phyloP scores from a whole-genome alignment of 2,797 vertebrate species.

The Sebastes minor region DNA sequence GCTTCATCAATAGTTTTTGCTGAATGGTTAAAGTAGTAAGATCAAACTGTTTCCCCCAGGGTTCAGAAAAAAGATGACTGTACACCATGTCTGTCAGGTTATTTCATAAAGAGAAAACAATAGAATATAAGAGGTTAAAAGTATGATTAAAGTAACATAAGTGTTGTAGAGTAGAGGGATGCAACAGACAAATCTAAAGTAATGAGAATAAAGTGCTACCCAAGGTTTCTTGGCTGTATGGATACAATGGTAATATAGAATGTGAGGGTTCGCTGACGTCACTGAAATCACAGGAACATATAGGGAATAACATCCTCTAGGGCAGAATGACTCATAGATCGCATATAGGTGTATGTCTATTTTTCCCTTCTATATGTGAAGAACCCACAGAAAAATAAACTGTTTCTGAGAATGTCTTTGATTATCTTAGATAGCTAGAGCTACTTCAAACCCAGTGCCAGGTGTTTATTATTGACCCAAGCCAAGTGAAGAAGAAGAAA shows the following conservation, averaged over 20 bases:
- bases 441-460: background rate
- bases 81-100: background rate
- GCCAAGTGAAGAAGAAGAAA: no score
- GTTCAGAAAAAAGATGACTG: background rate
- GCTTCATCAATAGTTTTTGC: background rate
- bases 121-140: background rate
- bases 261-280: background rate
- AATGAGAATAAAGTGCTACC: background rate
- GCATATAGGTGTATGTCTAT: background rate
- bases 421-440: background rate
- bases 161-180: background rate
- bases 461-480: background rate
- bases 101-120: background rate
- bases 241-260: background rate
- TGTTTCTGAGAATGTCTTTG: background rate
- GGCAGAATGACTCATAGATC: conserved; percentile 38
- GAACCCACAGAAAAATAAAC: background rate
- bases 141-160: background rate
- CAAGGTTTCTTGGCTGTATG: background rate
- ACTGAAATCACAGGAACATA: background rate
- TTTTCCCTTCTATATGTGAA: background rate
- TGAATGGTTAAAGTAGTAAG: background rate
- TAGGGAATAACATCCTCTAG: background rate
- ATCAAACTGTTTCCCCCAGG: background rate
- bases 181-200: background rate